A percentile compares a stretch with the other conserved stretches of the same genome.
phyloP scores from a whole-genome alignment of 2,888 invertebrate genomes.

The Graphium colonna region DNA sequence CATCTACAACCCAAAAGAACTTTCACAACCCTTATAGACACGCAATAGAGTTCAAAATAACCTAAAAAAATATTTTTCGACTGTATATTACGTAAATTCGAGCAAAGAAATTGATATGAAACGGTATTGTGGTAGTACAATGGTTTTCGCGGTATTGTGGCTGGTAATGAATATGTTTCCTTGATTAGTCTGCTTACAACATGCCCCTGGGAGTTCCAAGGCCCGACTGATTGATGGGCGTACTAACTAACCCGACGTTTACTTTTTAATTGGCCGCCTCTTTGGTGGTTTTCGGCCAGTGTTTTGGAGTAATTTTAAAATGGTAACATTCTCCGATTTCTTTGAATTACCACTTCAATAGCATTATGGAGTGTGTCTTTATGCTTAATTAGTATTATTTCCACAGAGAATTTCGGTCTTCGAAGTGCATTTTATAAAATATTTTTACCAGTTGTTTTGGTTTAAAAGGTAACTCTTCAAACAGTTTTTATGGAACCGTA shows the following conservation, averaged over 20 bases:
- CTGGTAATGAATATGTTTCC: slow-evolving; percentile 48
- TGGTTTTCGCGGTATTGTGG: slow-evolving; percentile 49
- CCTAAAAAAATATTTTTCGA: too few species aligned
- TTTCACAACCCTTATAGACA: slow-evolving; percentile 14
- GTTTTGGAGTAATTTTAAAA: neutral
- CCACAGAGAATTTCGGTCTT: too few species aligned
- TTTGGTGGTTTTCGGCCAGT: neutral
- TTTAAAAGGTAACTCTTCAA: too few species aligned
- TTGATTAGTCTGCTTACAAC: slow-evolving; percentile 46
- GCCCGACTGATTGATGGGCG: slow-evolving; percentile 50
- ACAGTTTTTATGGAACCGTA: too few species aligned
- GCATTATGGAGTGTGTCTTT: too few species aligned
- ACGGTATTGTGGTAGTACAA: slow-evolving; percentile 58
- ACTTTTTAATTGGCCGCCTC: slow-evolving; percentile 10
- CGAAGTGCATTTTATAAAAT: too few species aligned
- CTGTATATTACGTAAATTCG: slow-evolving; percentile 22
- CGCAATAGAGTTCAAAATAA: slow-evolving; percentile 27
- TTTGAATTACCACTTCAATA: too few species aligned
- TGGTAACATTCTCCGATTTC: neutral
- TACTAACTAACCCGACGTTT: slow-evolving; percentile 34
- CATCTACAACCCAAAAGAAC: neutral
- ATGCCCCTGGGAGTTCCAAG: slow-evolving; percentile 36
- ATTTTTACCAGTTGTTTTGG: too few species aligned
- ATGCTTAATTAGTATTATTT: too few species aligned
- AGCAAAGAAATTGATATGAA: slow-evolving; percentile 60